Evolutionary conservation across 2,888 invertebrate species (phyloP).

Genomic region (Deroplatys truncata): DNA sequence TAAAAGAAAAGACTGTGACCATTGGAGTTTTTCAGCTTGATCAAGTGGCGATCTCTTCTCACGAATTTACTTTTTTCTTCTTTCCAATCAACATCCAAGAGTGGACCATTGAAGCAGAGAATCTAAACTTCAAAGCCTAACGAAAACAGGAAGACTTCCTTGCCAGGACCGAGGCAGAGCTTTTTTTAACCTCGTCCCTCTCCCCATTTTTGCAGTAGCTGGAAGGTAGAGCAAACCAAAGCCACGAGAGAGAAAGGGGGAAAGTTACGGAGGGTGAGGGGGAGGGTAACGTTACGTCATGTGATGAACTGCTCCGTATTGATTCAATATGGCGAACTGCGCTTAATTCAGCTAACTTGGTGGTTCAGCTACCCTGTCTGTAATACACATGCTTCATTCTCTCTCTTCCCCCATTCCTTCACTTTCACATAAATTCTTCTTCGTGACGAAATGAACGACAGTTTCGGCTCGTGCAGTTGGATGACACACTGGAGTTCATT

Average conservation of each 20-base stretch:
- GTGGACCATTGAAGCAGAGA: neutral
- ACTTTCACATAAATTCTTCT: neutral
- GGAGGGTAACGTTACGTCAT: neutral
- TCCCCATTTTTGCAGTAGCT: neutral
- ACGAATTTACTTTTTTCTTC: neutral
- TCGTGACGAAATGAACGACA: neutral
- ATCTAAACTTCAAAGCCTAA: neutral
- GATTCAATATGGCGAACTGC: conserved; percentile 7
- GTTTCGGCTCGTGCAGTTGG: neutral
- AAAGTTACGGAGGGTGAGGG: neutral
- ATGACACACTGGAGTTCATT: neutral
- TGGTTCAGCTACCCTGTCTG: neutral
- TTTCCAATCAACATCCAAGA: neutral
- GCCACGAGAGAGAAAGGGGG: neutral
- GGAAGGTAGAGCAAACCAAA: neutral
- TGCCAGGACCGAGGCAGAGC: neutral
- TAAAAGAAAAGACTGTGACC: neutral
- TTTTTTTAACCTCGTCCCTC: neutral
- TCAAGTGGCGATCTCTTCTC: neutral
- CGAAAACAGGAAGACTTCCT: neutral
- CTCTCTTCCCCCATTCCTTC: neutral
- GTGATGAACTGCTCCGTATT: conserved; percentile 10
- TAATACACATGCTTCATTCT: neutral
- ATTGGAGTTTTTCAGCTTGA: neutral
- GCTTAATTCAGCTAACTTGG: conserved; percentile 10